Evolutionary conservation across 2,797 vertebrate genomes (phyloP), one percentile per base, ranked within the genome.

Genomic region (Chanos chanos): DNA sequence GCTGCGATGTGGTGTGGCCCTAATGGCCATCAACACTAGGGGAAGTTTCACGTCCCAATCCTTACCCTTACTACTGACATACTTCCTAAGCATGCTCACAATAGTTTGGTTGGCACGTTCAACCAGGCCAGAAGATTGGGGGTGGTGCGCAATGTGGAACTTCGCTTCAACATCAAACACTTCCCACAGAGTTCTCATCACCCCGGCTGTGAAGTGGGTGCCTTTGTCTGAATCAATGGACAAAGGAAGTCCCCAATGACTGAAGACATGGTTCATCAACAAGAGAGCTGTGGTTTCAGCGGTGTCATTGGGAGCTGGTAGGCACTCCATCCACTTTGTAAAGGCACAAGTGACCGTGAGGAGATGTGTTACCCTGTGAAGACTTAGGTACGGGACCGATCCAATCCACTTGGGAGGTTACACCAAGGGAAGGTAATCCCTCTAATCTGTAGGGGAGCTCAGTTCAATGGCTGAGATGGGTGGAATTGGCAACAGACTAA

Each of bases 301-400:
- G 5, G 21, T 60, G 30, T 54, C 34, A 37, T 61, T 62, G 1
- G 30, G 7, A 15, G 58, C 18, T 3, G 54, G 56, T 4, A 53
- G 27, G 15, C 47, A 66, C n/a, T 61, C 65, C 0, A 55, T 30
- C 58, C 27, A 55, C 13, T 68, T 66, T 3, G 49, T 61, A 50
- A 62, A 68, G 1, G 16, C 28, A 30, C 39, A 61, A 4, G 58
- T 55, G 7, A 68, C 58, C 2, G 13, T 55, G 12, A 71, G 58
- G 28, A 54, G 41, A 72, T 37, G 57, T 50, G 7, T 72, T 70
- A 37, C 34, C 61, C 25, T 28, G 30, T 2, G 52, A 40, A 12
- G 44, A 58, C 33, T 19, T 45, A 9, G 25, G 28, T 4, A 54
- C 36, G 16, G 61, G 27, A 10, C 52, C 37, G n/a, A 64, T 43